Evolutionary conservation across 2,797 vertebrate genomes (phyloP), one percentile per base, ranked within the genome.

Genomic region (Periophthalmus magnuspinnatus): DNA sequence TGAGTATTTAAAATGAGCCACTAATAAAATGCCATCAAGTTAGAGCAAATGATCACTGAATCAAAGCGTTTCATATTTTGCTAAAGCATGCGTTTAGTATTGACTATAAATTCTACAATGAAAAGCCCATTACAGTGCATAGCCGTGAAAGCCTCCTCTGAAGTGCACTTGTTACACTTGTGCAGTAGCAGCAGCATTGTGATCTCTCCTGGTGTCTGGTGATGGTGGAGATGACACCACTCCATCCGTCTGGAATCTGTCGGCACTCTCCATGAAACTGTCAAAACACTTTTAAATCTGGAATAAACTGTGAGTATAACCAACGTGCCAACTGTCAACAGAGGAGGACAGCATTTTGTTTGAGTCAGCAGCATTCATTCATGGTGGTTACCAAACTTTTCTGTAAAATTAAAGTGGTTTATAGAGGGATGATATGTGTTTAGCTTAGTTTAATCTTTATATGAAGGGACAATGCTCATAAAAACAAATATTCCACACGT

Each of bases 281-380:
- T 90, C 86, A 88, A 79, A 87, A 84, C 79, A 79, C 84, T 81
- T 69, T 10, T 58, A 77, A 69, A 64, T 21, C 19, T 10, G 64
- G 71, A 70, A 66, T 78, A 78, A 88, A 77, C 50, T n/a, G 58
- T 38, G 67, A 76, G 77, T 24, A 69, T 55, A 58, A 57, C 68
- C 58, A 33, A 50, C 63, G 2, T 5, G 11, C 60, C 60, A 16
- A 34, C 17, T 3, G 61, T 64, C 86, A 82, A 81, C 77, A 72
- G 66, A 56, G 33, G 50, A 74, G 79, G 14, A n/a, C 10, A 73
- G 63, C 19, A 52, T 36, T 66, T 72, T 76, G 61, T 83, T 79
- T 9, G 24, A 6, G 28, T 24, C 72, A 69, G 69, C 79, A 80
- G 61, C 56, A 13, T 81, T 84, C 72, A 73, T 69, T 76, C 72